Evolutionary conservation across 2,113 vertebrate genomes (phyloP), one percentile per base, ranked within the genome.

Genomic region (Phoxinus phoxinus): DNA sequence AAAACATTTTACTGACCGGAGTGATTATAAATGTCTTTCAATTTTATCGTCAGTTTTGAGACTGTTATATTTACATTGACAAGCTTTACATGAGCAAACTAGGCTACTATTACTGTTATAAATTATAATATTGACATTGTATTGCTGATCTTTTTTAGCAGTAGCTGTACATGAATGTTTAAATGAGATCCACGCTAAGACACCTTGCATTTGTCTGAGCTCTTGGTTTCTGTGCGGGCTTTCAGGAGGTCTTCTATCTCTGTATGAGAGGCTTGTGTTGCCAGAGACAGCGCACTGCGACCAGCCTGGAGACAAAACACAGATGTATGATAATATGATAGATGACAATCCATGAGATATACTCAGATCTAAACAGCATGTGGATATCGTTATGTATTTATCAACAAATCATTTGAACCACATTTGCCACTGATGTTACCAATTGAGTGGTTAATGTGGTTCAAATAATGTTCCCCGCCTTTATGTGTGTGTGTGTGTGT

Each of bases 191-290:
- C 73, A 59, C 21, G 27, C 32, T 74, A 88, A n/a, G 86, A 82
- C 37, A 83, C 67, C 67, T 87, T 85, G 61, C 84, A 84, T 73
- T 85, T 88, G 32, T 86, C 44, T 27, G 58, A 51, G 59, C 88
- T 89, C 89, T 91, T 89, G 84, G 90, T 90, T 88, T 91, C 93
- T 61, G 88, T 77, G 63, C 96, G 96, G 81, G 95, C 96, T 69
- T 71, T 94, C 86, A 99, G 95, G 46, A 99, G 95, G 21, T 93
- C 90, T 0, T 94, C 95, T 0, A 98, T 97, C 85, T 99, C 97
- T 3, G 86, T 89, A 9, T 90, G 95, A 91, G 95, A 94, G 25
- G 94, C 94, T 6, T 92, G 89, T 91, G 93, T 93, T 17, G 95
- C 96, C 48, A 99, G 91, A 0, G 96, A 95, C 91, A 98, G 92